A percentile compares a stretch with the other conserved stretches of the same genome.
These are phyloP conservation scores for Bombus difficillimus DNA, from an alignment of 1,140 invertebrate genomes.

Conservation along the genomic window DNA sequence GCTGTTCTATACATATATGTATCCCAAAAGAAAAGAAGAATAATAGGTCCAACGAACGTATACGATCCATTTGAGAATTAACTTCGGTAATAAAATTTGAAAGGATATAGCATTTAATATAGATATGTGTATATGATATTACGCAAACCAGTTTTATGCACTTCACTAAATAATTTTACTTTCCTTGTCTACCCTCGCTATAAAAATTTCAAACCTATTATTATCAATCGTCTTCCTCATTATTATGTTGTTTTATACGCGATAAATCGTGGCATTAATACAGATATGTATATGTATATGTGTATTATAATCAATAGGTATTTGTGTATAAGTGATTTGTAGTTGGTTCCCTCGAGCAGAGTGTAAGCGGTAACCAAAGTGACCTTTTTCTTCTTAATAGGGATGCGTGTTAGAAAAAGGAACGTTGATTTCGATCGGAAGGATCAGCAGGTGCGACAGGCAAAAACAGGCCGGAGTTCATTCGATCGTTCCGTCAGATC, in stretches of 20 bases:
- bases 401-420: neutral
- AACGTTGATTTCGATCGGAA: neutral
- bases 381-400: slow-evolving; percentile 34
- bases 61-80: slow-evolving; percentile 33
- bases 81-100: neutral
- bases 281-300: neutral
- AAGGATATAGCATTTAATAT: neutral
- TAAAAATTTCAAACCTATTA: slow-evolving; percentile 27
- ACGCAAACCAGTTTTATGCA: neutral
- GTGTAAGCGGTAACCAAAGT: slow-evolving; percentile 25
- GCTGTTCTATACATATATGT: neutral
- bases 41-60: slow-evolving; percentile 42
- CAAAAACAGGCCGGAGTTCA: neutral
- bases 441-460: no score
- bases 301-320: neutral
- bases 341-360: neutral
- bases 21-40: neutral
- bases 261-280: neutral
- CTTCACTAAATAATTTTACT: neutral
- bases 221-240: slow-evolving; percentile 49
- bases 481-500: neutral
- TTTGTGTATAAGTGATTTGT: slow-evolving; percentile 28
- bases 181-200: neutral
- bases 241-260: slow-evolving; percentile 28
- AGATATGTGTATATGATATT: neutral